Evolutionary conservation across 2,113 vertebrate genomes (phyloP), one percentile per base, ranked within the genome.

Genomic region (Henicopernis longicauda): DNA sequence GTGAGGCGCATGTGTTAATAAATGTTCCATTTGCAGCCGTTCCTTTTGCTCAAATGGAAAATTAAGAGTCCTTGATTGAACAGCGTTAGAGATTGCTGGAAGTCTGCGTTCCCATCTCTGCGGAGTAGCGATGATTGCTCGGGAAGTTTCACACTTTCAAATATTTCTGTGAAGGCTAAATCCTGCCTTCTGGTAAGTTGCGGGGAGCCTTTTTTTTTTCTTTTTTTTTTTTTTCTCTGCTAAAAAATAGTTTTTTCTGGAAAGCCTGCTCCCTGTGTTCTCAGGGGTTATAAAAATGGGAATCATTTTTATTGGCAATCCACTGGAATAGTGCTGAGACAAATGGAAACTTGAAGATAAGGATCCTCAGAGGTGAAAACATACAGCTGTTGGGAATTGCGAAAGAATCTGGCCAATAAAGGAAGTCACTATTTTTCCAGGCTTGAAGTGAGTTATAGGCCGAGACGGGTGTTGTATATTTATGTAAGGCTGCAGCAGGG

Each of bases 341-440:
- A 98, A 98, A 99, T 98, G 98, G 98, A 98, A 98, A 99, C 97
- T 96, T 97, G 98, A 96, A 98, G 99, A 99, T 98, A 98, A 98
- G 98, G 98, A 98, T 98, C 98, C 96, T 98, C 98, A 25, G 98
- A 99, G 98, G 98, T 98, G 98, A 98, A 98, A 98, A 98, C 98
- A 98, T 98, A 98, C 98, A 98, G 98, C 98, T 98, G 98, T 98
- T 98, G 98, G 99, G 98, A 99, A 98, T 98, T 98, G 98, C 93
- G 91, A 98, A 98, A 98, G 98, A 99, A 98, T 98, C 98, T 98
- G 98, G 98, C 99, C 99, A 99, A 99, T 99, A 98, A 99, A 99
- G 99, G 99, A 99, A 99, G 99, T 99, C 98, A 98, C 98, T 99
- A 99, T 99, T 99, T 99, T 99, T 99, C 99, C 98, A 98, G 97